Conservation (phyloP, 1,140 invertebrate species). For the Diorhabda elongata region DNA sequence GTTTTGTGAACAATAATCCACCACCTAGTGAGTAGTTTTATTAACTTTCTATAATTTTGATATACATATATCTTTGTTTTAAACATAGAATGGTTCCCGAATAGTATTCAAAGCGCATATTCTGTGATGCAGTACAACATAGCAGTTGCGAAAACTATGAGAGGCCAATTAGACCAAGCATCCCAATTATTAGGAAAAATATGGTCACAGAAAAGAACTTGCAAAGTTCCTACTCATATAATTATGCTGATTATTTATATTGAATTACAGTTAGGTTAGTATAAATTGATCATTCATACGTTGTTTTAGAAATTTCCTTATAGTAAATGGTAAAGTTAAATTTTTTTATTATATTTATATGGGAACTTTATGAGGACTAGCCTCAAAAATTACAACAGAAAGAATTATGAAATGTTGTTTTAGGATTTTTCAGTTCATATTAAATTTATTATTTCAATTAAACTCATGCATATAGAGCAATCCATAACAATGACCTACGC, state of each 20-base stretch:
- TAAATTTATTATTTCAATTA: conserved; percentile 7
- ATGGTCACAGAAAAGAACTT: conserved; percentile 54
- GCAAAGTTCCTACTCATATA: conserved; percentile 67
- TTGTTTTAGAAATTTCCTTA: too few relatives aligned
- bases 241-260: conserved; percentile 69
- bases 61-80: conserved; percentile 21
- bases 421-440: background rate
- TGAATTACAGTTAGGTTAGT: conserved; percentile 63
- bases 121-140: conserved; percentile 75
- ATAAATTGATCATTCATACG: too few relatives aligned
- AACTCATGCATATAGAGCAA: background rate
- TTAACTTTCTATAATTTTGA: background rate
- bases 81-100: conserved; percentile 63
- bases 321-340: too few relatives aligned
- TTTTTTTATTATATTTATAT: too few relatives aligned
- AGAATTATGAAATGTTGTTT: background rate
- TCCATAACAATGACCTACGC: too few relatives aligned
- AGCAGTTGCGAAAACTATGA: conserved; percentile 69
- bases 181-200: conserved; percentile 63
- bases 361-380: conserved; percentile 8
- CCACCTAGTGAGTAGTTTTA: conserved; percentile 35
- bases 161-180: conserved; percentile 74
- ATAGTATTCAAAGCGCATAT: conserved; percentile 60
- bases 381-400: conserved; percentile 11
- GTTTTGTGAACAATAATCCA: conserved; percentile 47